These are phyloP conservation scores for Hydropotes inermis DNA, from an alignment of 2,113 vertebrate species.

Conservation along the genomic window DNA sequence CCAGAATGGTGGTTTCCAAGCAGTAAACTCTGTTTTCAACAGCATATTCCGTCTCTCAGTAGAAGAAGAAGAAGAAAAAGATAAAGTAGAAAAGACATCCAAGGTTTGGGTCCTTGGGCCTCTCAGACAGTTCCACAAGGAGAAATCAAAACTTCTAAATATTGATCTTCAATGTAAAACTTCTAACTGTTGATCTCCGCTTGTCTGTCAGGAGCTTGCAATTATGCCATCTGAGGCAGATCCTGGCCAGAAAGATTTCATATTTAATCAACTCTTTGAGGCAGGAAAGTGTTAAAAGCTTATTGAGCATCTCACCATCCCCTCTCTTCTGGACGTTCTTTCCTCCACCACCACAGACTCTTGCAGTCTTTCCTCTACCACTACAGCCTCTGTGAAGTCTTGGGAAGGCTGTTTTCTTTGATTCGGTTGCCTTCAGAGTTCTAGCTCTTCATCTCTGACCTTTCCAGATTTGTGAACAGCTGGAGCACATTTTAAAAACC, in stretches of 20 bases:
- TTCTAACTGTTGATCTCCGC: background rate
- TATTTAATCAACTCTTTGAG: background rate
- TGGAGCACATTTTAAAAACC: conserved; percentile 17
- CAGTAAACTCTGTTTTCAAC: background rate
- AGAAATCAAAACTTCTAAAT: conserved; percentile 25
- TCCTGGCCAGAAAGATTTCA: conserved; percentile 6
- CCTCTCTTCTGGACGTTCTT: background rate
- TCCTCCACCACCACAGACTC: background rate
- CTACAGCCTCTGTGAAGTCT: background rate
- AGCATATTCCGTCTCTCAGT: background rate
- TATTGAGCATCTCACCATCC: background rate
- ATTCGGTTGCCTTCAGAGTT: background rate
- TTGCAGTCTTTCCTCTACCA: too few relatives aligned
- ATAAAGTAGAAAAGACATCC: background rate
- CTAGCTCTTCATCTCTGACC: background rate
- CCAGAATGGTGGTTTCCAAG: background rate
- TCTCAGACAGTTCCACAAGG: background rate
- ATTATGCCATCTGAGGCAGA: background rate
- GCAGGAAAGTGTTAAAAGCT: background rate
- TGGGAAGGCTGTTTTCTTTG: background rate
- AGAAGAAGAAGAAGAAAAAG: background rate
- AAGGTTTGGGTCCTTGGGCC: background rate
- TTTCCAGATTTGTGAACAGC: conserved; percentile 14
- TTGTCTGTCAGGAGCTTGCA: background rate
- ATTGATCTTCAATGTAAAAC: background rate